phyloP scores from a whole-genome alignment of 2,888 invertebrate species.

The Scaptomyza parva region DNA sequence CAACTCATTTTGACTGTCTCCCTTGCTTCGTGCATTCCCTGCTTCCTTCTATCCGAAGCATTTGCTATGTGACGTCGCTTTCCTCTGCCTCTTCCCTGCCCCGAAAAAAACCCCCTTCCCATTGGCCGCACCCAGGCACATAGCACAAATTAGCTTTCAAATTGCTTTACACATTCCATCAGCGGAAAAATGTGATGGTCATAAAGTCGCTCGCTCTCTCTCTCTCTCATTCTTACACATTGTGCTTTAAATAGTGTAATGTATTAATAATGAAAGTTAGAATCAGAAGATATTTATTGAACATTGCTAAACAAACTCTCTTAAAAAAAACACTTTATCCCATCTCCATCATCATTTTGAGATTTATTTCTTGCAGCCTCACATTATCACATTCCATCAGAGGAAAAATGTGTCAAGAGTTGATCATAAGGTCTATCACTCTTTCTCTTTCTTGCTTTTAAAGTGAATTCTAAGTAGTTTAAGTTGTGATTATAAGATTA shows the following conservation, averaged over 20 bases:
- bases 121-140: slow-evolving; percentile 46
- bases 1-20: background rate
- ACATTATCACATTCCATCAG: too few species aligned
- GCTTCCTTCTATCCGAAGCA: slow-evolving; percentile 4
- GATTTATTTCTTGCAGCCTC: slow-evolving; percentile 5
- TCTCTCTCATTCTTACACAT: background rate
- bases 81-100: too few species aligned
- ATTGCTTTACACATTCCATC: slow-evolving; percentile 74
- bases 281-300: too few species aligned
- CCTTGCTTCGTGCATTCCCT: background rate
- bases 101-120: slow-evolving; percentile 1
- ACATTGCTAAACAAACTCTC: too few species aligned
- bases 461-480: too few species aligned
- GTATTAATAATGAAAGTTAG: background rate
- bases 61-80: background rate
- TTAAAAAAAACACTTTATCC: too few species aligned
- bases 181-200: slow-evolving; percentile 31
- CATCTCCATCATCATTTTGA: background rate
- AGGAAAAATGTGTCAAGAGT: too few species aligned
- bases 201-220: background rate
- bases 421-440: too few species aligned
- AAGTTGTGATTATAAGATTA: too few species aligned
- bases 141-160: slow-evolving; percentile 73
- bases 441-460: too few species aligned
- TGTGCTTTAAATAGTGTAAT: background rate